A percentile compares a stretch with the other conserved stretches of the same genome.
These are phyloP conservation scores for Schizaphis graminum DNA, from an alignment of 2,888 invertebrate genomes.

Conservation along the genomic window DNA sequence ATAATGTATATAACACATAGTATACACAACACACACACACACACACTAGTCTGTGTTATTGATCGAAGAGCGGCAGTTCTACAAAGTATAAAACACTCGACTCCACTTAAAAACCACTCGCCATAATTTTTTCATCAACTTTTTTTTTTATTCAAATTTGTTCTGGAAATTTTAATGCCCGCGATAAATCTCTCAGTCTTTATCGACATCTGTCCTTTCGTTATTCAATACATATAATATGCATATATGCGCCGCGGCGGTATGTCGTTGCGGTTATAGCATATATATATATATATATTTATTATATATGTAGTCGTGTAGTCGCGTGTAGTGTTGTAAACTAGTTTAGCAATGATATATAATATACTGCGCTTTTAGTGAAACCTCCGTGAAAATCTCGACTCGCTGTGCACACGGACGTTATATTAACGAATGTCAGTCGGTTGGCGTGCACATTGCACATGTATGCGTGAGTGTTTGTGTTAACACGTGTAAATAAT, in stretches of 20 bases:
- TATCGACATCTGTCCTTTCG: constrained; percentile 50
- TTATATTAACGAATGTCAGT: neutral
- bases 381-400: constrained; percentile 34
- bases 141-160: constrained; percentile 41
- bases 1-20: neutral
- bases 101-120: constrained; percentile 57
- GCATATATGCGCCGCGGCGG: neutral
- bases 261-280: neutral
- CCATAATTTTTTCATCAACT: neutral
- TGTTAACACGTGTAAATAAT: constrained; percentile 55
- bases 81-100: neutral
- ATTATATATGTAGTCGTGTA: neutral
- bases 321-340: constrained; percentile 9
- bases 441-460: neutral
- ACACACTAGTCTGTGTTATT: neutral
- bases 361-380: constrained; percentile 9
- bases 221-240: neutral
- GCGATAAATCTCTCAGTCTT: constrained; percentile 35
- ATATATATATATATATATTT: neutral
- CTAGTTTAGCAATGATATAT: constrained; percentile 22
- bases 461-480: neutral
- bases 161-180: constrained; percentile 52
- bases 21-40: neutral
- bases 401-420: neutral
- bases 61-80: neutral